phyloP scores from a whole-genome alignment of 1,140 invertebrate genomes.

The Elymnias hypermnestra region DNA sequence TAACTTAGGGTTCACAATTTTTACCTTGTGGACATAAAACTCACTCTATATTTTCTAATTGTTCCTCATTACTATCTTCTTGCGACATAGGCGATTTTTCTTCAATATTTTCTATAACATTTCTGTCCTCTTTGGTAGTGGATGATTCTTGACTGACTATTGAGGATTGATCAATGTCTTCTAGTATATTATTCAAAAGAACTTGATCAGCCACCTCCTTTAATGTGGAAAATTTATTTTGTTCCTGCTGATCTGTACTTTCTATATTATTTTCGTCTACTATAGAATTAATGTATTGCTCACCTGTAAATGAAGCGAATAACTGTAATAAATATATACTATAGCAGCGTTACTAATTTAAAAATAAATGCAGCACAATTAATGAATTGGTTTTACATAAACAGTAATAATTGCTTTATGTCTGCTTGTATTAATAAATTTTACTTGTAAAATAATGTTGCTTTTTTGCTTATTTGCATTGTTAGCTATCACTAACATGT shows the following conservation, averaged over 20 bases:
- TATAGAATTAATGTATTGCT: not conserved
- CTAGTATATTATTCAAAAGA: constrained; percentile 18
- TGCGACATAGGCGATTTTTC: not conserved
- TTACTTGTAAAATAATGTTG: too few species aligned
- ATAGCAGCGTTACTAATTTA: too few species aligned
- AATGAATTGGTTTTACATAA: too few species aligned
- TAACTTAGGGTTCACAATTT: too few species aligned
- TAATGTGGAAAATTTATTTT: constrained; percentile 17
- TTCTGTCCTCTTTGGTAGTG: constrained; percentile 4
- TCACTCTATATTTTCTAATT: constrained; percentile 4
- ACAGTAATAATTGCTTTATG: too few species aligned
- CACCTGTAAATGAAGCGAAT: not conserved
- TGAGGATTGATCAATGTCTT: constrained; percentile 11
- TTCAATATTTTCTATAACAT: not conserved
- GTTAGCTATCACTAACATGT: too few species aligned
- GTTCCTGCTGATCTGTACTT: constrained; percentile 4
- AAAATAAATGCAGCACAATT: too few species aligned
- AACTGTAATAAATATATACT: too few species aligned
- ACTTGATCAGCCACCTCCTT: constrained; percentile 26
- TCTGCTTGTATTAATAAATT: too few species aligned
- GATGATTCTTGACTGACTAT: constrained; percentile 2
- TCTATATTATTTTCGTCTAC: not conserved
- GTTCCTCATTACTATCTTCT: not conserved
- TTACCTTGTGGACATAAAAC: too few species aligned
- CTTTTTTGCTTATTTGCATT: too few species aligned